Conservation (phyloP, 1,140 invertebrate species). For the Tetragonula clypearis region DNA sequence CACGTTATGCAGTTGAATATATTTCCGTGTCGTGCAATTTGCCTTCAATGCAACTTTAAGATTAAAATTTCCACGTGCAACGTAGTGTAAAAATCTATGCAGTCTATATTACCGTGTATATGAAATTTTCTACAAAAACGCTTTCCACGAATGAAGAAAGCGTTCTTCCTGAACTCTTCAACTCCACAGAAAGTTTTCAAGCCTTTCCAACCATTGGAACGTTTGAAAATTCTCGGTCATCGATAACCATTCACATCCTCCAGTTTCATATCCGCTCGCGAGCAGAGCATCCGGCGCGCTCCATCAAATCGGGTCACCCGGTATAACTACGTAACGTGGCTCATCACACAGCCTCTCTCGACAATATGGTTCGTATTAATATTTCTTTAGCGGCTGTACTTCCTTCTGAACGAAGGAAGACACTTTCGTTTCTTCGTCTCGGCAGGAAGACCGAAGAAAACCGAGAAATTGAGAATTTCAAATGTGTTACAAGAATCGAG, state of each 20-base stretch:
- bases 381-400: background rate
- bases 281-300: conserved; percentile 3
- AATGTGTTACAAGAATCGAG: no score
- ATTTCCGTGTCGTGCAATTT: no score
- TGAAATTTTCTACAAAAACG: no score
- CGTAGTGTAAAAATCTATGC: no score
- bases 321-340: conserved; percentile 38
- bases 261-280: conserved; percentile 30
- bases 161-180: background rate
- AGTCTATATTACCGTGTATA: no score
- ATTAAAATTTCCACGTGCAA: no score
- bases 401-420: no score
- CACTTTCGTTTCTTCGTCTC: background rate
- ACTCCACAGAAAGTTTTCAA: background rate
- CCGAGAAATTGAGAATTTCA: no score
- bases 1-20: no score
- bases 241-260: conserved; percentile 1
- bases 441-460: background rate
- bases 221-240: conserved; percentile 1
- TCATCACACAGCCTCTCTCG: conserved; percentile 43
- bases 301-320: conserved; percentile 36
- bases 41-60: no score
- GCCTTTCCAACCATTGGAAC: background rate
- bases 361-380: conserved; percentile 24
- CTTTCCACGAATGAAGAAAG: no score